A percentile compares a stretch with the other conserved stretches of the same genome.
phyloP scores from a whole-genome alignment of 2,888 invertebrate species.

The Aspidiotus rigidus region DNA sequence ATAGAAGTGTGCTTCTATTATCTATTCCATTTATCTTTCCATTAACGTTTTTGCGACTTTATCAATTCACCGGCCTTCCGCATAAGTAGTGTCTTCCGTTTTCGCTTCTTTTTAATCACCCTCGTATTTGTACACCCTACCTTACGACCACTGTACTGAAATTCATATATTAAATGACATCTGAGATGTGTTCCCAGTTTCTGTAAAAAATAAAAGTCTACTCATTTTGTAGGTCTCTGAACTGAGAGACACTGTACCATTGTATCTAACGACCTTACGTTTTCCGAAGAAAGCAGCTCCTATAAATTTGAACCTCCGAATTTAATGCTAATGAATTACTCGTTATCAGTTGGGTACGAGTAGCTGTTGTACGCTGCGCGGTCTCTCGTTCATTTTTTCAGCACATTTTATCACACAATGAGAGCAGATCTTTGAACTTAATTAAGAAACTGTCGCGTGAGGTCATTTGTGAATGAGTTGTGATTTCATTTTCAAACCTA shows the following conservation, averaged over 20 bases:
- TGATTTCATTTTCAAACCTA: too few relatives aligned
- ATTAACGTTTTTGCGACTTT: constrained; percentile 33
- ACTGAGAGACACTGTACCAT: too few relatives aligned
- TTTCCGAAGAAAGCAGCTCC: not conserved
- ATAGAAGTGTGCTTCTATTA: constrained; percentile 10
- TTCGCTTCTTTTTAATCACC: constrained; percentile 17
- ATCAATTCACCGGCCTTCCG: constrained; percentile 19
- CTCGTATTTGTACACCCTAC: constrained; percentile 10
- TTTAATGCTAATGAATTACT: constrained; percentile 2
- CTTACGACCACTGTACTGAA: too few relatives aligned
- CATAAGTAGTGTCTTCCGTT: not conserved
- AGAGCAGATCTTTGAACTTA: too few relatives aligned
- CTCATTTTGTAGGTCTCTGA: too few relatives aligned
- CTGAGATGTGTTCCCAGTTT: constrained; percentile 21
- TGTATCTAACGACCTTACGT: too few relatives aligned
- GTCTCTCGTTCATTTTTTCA: too few relatives aligned
- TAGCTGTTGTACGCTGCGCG: too few relatives aligned
- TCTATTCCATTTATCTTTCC: constrained; percentile 34
- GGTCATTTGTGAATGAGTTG: too few relatives aligned
- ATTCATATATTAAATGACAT: constrained; percentile 18
- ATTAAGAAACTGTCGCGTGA: too few relatives aligned
- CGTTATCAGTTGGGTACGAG: not conserved
- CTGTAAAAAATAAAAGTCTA: not conserved
- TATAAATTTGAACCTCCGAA: not conserved
- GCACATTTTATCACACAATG: too few relatives aligned